Evolutionary conservation across 2,113 vertebrate species (phyloP).

Genomic region (Lasiurus cinereus): DNA sequence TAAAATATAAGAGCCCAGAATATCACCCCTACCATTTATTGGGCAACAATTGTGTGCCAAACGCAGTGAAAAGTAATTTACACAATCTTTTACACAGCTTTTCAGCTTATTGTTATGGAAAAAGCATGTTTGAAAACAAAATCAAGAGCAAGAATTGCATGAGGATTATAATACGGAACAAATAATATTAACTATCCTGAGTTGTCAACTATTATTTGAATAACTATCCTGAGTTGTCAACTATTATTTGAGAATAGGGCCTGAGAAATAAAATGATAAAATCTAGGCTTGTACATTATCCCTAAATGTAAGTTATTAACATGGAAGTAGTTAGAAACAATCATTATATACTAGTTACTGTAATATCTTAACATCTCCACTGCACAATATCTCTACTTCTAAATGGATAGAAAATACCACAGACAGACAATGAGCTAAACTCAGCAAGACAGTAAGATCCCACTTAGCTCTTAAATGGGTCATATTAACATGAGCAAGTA

Average conservation of each 20-base stretch:
- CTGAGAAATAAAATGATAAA: constrained; percentile 13
- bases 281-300: background rate
- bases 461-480: constrained; percentile 53
- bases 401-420: background rate
- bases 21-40: background rate
- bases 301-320: background rate
- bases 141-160: background rate
- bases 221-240: background rate
- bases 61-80: background rate
- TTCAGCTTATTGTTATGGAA: background rate
- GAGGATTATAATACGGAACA: background rate
- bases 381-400: background rate
- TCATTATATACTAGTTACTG: background rate
- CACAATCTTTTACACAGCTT: background rate
- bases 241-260: background rate
- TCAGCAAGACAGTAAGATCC: background rate
- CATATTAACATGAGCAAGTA: constrained; percentile 37
- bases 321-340: background rate
- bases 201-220: background rate
- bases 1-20: background rate
- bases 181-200: background rate
- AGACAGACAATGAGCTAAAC: background rate
- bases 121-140: background rate
- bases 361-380: background rate
- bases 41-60: background rate